Evolutionary conservation across 2,113 vertebrate genomes (phyloP), one percentile per base, ranked within the genome.

Genomic region (Vidua macroura): DNA sequence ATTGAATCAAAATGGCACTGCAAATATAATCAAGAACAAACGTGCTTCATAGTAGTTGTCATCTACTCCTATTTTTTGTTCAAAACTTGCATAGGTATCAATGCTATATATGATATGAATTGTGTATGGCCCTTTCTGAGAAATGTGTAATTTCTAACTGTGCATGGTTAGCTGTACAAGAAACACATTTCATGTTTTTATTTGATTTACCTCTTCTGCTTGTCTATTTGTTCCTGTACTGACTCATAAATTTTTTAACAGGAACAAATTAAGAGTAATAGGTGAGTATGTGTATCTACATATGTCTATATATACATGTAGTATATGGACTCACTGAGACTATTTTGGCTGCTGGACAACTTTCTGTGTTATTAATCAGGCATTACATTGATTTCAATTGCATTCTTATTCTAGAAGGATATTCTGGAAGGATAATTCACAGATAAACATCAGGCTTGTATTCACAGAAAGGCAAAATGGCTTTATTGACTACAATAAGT

Each of bases 181-280:
- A 90, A 76, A 82, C 33, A 7, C 10, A 70, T 58, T 84, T 82
- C 11, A 49, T 59, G 28, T n/a, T 92, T 94, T 94, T 35, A 85
- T 89, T 96, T 96, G 90, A 96, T 95, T 96, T 96, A 92, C 96
- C 53, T 96, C 70, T 97, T 95, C 90, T 12, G 0, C 76, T 96
- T 90, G 84, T 88, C 92, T 97, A 69, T 97, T 97, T 97, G 94
- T 97, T 97, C 96, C 97, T 97, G 90, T 93, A 80, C 39, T 95
- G 89, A 96, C 88, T 97, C 94, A 97, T 92, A 92, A 88, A n/a
- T n/a, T 66, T 93, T 93, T 90, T 86, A 95, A 77, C 96, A 97
- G 96, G 96, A 96, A 96, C 83, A 97, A 96, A 95, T 96, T 96
- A 95, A 94, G 92, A 92, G 44, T 88, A 88, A 74, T 84, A 95